Conservation (phyloP, 1,140 invertebrate species). For the Zaprionus kolodkinae region DNA sequence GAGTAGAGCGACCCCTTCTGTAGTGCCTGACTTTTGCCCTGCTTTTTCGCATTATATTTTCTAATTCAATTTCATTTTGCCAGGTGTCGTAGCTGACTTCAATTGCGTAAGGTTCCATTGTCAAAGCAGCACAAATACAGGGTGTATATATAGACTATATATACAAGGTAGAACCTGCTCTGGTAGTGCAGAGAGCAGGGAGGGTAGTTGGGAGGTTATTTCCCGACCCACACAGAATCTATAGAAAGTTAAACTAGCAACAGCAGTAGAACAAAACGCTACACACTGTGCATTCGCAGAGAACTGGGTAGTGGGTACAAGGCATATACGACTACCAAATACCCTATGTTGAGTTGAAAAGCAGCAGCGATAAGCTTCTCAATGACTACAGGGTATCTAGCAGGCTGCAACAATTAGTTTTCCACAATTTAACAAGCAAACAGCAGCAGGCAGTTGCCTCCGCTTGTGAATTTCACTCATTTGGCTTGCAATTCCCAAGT, state of each 20-base stretch:
- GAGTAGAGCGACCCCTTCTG: constrained; percentile 7
- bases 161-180: neutral
- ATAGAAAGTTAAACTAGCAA: neutral
- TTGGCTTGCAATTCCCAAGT: constrained; percentile 36
- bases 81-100: constrained; percentile 15
- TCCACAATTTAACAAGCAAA: neutral
- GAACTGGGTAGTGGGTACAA: rapidly evolving
- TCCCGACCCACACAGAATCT: neutral
- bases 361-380: neutral
- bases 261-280: neutral
- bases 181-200: too few species aligned
- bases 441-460: neutral
- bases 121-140: constrained; percentile 5
- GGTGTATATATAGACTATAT: constrained; percentile 1
- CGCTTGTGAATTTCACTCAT: neutral
- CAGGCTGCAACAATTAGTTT: neutral
- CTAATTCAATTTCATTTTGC: constrained; percentile 41
- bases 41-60: constrained; percentile 36
- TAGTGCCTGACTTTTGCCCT: constrained; percentile 26
- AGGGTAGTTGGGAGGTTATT: neutral
- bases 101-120: constrained; percentile 7
- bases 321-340: neutral
- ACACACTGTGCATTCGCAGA: neutral
- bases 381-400: neutral
- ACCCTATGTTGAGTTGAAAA: neutral